Base-by-base conservation (phyloP, 2,797 vertebrate species). In the Anolis apletophallus region DNA sequence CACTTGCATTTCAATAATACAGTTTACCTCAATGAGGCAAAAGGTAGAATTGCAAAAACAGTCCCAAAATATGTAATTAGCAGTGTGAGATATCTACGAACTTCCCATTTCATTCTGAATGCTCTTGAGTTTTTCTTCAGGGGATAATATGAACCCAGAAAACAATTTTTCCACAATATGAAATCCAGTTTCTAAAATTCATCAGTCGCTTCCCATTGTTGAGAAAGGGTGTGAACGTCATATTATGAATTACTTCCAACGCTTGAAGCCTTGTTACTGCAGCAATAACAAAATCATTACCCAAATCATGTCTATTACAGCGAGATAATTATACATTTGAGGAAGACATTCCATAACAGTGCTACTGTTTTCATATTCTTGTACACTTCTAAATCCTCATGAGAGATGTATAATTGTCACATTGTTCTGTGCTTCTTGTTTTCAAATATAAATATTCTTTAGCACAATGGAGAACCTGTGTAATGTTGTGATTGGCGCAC, bases 281-380 rank as follows among this genome's bases (percentile, higher is more conserved):
- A 59, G n/a, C 46, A 5, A 29, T 64, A 17, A 11, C 71, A 74
- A 10, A 61, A 75, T 64, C 40, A 32, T 83, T 64, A 40, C 54
- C 57, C 9, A 59, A 73, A 40, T 73, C 34, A 10, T 73, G 72
- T 73, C 26, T n/a, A 5, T 57, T 36, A 54, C 52, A 40, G 19
- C 54, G 40, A 59, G 54, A 46, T 83, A 59, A 83, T 74, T 61
- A 73, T 73, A 61, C 26, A 46, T 74, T 59, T 59, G 69, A 83
- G 55, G 46, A 36, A 73, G 34, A 21, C 29, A 46, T n/a, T 61
- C 54, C 9, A 2, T 74, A 46, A 17, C 34, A 40, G 10, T 83
- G 71, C 36, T 17, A 26, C 23, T 74, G 71, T n/a, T 32, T 75
- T 84, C 57, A 84, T 64, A 32, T 84, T 72, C 55, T 64, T 75